phyloP scores from a whole-genome alignment of 2,888 invertebrate species.

The Caenorhabditis becei region DNA sequence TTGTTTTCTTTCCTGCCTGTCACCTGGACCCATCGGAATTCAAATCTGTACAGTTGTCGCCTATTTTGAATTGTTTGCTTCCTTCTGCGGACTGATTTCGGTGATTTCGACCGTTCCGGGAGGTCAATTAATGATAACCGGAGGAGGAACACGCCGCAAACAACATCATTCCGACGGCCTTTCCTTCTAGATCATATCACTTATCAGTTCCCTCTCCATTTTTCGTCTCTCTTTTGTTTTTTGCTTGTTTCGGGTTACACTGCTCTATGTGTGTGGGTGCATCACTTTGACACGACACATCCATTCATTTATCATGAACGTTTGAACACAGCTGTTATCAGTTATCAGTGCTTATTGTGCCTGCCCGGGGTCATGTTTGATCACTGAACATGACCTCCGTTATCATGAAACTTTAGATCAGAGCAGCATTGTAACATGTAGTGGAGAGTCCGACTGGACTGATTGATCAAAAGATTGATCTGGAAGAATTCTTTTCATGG shows the following conservation, averaged over 20 bases:
- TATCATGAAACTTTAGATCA: constrained; percentile 20
- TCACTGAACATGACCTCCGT: constrained; percentile 26
- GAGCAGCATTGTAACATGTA: too few relatives aligned
- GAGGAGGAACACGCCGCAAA: constrained; percentile 8
- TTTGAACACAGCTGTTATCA: constrained; percentile 54
- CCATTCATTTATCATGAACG: constrained; percentile 54
- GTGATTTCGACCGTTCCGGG: constrained; percentile 10
- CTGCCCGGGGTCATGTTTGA: constrained; percentile 50
- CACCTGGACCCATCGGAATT: constrained; percentile 24
- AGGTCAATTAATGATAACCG: constrained; percentile 38
- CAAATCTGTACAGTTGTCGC: constrained; percentile 26
- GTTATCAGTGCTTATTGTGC: constrained; percentile 24
- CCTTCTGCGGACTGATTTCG: constrained; percentile 8
- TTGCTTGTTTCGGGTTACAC: neutral
- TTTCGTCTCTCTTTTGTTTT: constrained; percentile 5
- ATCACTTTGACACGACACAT: neutral
- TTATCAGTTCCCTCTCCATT: neutral
- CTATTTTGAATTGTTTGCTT: constrained; percentile 29
- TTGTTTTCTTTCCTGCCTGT: constrained; percentile 19
- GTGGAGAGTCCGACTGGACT: too few relatives aligned
- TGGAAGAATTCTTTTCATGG: too few relatives aligned
- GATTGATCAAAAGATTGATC: too few relatives aligned
- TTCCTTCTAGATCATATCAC: neutral
- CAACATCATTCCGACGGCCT: constrained; percentile 2
- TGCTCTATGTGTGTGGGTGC: neutral